Evolutionary conservation across 2,888 invertebrate species (phyloP), one percentile per base, ranked within the genome.

Genomic region (Malachius bipustulatus): DNA sequence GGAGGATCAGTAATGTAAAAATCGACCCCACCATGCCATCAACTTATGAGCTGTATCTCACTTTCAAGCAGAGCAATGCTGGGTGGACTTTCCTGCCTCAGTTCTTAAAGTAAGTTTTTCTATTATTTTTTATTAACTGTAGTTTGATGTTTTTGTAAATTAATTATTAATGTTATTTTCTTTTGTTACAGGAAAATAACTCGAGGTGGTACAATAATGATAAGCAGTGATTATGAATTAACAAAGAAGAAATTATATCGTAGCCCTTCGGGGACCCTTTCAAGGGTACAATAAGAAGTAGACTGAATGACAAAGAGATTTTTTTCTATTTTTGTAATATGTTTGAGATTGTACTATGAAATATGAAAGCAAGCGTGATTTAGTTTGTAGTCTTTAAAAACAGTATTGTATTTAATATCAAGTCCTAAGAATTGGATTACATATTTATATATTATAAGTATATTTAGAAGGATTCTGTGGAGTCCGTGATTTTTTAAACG

Each of bases 191-290:
- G 85, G 73, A 87, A 85, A 63, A 69, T 87, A 52, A 79, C 84
- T 49, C 75, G 82, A 63, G 78, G 84, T 66, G 81, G 82, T 62
- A 84, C 85, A 49, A 80, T 89, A 57, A 77, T 88, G 65, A 83
- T 90, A 62, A 83, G 85, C 67, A 79, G 81, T 52, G 82, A 81
- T 59, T 90, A 84, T 69, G 78, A 78, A 59, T 70, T 90, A 66
- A 82, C 80, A 59, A 90, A 89, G 71, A 85, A 85, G 66, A 89
- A 89, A 67, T 69, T 90, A 49, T 90, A 88, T 71, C 71, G 85
- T 55, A 29, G 36, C 10, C 30, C n/a, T n/a, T n/a, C n/a, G n/a
- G n/a, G n/a, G n/a, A n/a, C n/a, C n/a, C n/a, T n/a, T n/a, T n/a
- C n/a, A n/a, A n/a, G n/a, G n/a, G n/a, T n/a, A n/a, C n/a, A n/a